Conservation (phyloP, 2,797 vertebrate species). For the Eulemur mongoz region DNA sequence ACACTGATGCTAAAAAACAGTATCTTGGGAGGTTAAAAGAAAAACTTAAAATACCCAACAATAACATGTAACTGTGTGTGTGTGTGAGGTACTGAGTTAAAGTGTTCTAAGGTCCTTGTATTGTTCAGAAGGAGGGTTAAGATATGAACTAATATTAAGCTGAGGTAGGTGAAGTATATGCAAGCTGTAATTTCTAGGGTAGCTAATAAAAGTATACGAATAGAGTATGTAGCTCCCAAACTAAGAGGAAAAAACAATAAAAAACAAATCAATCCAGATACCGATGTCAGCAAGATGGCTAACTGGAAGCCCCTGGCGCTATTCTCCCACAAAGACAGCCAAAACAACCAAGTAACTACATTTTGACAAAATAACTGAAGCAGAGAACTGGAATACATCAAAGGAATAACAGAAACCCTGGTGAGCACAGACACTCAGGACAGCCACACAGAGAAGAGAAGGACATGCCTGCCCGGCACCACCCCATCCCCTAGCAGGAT, state of each 20-base stretch:
- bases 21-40: background rate
- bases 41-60: slow-evolving; percentile 5
- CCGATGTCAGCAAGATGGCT: too few relatives aligned
- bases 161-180: background rate
- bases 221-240: background rate
- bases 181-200: background rate
- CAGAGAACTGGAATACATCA: background rate
- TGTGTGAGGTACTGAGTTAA: background rate
- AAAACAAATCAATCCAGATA: background rate
- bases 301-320: too few relatives aligned
- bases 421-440: background rate
- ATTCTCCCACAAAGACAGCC: too few relatives aligned
- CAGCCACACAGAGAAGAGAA: background rate
- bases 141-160: background rate
- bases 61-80: background rate
- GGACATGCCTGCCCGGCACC: background rate
- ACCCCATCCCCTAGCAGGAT: background rate
- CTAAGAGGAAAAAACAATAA: background rate
- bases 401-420: background rate
- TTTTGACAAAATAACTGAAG: background rate
- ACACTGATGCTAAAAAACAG: background rate
- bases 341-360: background rate
- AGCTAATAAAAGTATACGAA: background rate
- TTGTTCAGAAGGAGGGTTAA: background rate
- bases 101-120: background rate